Conservation (phyloP, 2,797 vertebrate genomes). For the Protosalanx chinensis region DNA sequence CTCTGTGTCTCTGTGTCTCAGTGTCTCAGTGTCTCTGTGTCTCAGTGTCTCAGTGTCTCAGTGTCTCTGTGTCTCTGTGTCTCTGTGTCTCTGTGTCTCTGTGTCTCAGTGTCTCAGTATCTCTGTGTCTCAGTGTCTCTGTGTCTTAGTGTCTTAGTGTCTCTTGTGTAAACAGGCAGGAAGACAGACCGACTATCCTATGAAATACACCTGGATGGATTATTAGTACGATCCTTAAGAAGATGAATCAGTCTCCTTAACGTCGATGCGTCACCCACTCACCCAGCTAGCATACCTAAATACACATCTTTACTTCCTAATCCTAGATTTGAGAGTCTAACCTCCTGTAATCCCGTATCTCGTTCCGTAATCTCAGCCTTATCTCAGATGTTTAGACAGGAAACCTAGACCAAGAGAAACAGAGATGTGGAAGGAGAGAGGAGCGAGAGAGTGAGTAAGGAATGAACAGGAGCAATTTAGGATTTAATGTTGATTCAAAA, state of each 20-base stretch:
- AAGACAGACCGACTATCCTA: background rate
- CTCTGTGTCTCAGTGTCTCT: background rate
- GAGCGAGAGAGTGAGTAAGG: background rate
- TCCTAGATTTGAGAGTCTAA: background rate
- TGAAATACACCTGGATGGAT: too few species aligned
- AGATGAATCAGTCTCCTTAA: too few species aligned
- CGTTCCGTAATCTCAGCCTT: background rate
- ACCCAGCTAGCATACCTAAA: too few species aligned
- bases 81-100: background rate
- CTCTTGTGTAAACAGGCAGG: background rate
- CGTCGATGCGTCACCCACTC: too few species aligned
- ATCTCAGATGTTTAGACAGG: background rate
- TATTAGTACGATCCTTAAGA: too few species aligned
- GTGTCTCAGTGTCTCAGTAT: too few species aligned
- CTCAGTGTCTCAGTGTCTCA: background rate
- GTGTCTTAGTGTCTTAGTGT: too few species aligned
- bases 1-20: background rate
- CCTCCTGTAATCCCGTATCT: background rate
- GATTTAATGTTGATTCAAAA: too few species aligned
- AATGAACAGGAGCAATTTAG: background rate
- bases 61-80: background rate
- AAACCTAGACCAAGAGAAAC: too few species aligned
- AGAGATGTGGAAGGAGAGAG: too few species aligned
- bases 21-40: background rate
- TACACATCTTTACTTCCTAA: background rate